phyloP scores from a whole-genome alignment of 2,113 vertebrate genomes.

The Ceyx margarethae region DNA sequence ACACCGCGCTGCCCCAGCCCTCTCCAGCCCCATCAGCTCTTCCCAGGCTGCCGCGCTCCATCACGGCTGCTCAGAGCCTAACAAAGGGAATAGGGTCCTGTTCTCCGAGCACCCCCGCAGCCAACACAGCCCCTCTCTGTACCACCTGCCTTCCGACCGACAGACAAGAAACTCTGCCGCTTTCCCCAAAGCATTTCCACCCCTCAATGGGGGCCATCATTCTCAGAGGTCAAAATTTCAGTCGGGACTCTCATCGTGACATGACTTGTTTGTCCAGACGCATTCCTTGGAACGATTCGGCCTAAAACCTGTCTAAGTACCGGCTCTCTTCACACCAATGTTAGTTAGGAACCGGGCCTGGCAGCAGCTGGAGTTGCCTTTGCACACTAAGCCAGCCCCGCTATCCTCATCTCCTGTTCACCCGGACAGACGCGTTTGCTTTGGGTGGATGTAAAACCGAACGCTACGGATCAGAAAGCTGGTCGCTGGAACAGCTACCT shows the following conservation, averaged over 20 bases:
- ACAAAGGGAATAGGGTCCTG: accelerated
- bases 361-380: not conserved
- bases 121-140: not conserved
- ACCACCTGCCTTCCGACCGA: accelerated
- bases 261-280: accelerated
- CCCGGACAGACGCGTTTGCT: accelerated
- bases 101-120: too few relatives aligned
- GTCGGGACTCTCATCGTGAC: accelerated
- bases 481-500: too few relatives aligned
- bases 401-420: accelerated
- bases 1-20: too few relatives aligned
- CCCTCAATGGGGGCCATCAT: accelerated
- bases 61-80: not conserved
- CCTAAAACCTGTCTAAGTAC: accelerated
- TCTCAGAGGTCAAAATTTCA: not conserved
- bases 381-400: not conserved
- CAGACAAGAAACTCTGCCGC: accelerated
- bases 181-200: too few relatives aligned
- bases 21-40: not conserved
- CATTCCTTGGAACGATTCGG: accelerated
- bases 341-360: not conserved
- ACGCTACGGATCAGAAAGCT: too few relatives aligned
- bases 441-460: not conserved
- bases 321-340: not conserved
- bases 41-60: not conserved